These are phyloP conservation scores for Xiphorhynchus elegans DNA, from an alignment of 2,113 vertebrate species.

Conservation along the genomic window DNA sequence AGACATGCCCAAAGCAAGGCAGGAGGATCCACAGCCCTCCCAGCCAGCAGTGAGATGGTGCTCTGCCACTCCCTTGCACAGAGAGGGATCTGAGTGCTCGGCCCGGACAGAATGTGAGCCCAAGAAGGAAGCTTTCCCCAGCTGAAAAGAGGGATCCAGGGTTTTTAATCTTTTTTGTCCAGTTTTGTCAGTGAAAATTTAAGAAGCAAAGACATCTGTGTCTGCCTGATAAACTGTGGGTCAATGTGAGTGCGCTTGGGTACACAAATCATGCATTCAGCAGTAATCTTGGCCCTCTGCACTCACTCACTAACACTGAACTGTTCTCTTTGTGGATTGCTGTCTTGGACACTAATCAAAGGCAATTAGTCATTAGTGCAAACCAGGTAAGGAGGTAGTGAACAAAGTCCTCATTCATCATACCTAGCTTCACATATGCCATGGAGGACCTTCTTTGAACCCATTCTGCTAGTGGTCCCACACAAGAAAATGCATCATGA, in stretches of 20 bases:
- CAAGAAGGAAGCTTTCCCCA: not conserved
- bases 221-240: not conserved
- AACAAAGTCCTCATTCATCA: not conserved
- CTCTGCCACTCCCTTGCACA: not conserved
- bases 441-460: not conserved
- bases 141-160: not conserved
- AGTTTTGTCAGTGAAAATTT: not conserved
- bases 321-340: not conserved
- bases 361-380: not conserved
- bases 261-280: not conserved
- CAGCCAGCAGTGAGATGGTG: not conserved
- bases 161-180: not conserved
- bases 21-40: rapidly evolving
- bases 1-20: not conserved
- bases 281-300: not conserved
- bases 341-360: not conserved
- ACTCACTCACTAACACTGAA: not conserved
- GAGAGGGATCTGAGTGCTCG: rapidly evolving
- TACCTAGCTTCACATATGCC: not conserved
- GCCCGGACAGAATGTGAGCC: rapidly evolving
- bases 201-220: not conserved
- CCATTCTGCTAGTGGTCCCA: not conserved
- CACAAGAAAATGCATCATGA: not conserved
- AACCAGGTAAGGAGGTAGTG: not conserved
- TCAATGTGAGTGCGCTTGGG: not conserved